These are phyloP conservation scores for Nerophis ophidion DNA, from an alignment of 2,113 vertebrate genomes.

Conservation along the genomic window DNA sequence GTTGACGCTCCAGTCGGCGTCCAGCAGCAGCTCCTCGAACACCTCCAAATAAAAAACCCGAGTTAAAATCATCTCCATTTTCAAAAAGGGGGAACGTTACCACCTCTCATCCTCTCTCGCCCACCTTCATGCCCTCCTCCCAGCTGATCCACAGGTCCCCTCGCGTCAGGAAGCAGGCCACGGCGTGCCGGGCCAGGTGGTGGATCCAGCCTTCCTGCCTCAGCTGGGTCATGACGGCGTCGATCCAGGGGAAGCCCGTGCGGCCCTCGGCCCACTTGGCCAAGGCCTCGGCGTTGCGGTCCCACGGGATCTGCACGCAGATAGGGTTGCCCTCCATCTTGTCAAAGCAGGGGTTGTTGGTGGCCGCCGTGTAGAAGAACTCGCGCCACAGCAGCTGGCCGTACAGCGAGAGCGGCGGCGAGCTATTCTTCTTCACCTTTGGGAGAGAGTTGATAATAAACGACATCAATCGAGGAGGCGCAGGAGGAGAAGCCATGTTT, in stretches of 20 bases:
- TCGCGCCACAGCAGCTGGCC: constrained; percentile 96
- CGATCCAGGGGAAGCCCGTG: constrained; percentile 96
- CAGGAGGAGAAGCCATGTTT: not conserved
- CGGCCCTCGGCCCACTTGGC: constrained; percentile 97
- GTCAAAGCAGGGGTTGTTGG: constrained; percentile 96
- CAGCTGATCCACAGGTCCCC: constrained; percentile 98
- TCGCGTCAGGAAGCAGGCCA: constrained; percentile 93
- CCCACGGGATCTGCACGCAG: constrained; percentile 98
- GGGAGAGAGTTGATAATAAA: not conserved
- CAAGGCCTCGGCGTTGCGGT: constrained; percentile 92
- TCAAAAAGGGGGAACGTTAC: not conserved
- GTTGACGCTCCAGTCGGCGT: constrained; percentile 97
- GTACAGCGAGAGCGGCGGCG: constrained; percentile 93
- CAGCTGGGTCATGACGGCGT: constrained; percentile 97
- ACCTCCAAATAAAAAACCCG: constrained; percentile 67
- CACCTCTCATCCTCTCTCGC: not conserved
- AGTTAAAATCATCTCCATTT: too few relatives aligned
- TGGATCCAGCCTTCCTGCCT: constrained; percentile 98
- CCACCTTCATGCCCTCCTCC: constrained; percentile 98
- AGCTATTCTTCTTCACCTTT: constrained; percentile 98
- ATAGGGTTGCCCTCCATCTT: constrained; percentile 99
- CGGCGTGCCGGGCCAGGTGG: constrained; percentile 92
- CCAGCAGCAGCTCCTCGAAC: constrained; percentile 93
- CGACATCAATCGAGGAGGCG: not conserved
- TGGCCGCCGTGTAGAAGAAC: constrained; percentile 96